Evolutionary conservation across 2,797 vertebrate species (phyloP).

Genomic region (Anomalospiza imberbis): DNA sequence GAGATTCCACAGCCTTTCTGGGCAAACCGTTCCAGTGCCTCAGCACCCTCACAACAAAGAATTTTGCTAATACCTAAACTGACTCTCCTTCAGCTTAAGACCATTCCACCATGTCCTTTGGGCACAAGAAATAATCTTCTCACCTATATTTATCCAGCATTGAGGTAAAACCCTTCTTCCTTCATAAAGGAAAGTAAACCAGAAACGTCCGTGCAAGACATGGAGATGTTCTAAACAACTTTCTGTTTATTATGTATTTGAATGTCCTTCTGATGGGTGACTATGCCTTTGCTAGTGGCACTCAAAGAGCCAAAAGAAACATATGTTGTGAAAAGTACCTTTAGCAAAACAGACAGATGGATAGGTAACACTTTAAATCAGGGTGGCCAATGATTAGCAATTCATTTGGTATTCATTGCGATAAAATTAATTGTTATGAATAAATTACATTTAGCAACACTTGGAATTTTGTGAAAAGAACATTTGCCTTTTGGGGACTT

Average conservation of each 20-base stretch:
- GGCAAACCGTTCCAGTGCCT: not conserved
- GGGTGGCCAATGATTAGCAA: constrained; percentile 41
- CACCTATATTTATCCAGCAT: not conserved
- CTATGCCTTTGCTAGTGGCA: not conserved
- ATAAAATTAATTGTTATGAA: constrained; percentile 55
- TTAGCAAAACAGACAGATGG: constrained; percentile 59
- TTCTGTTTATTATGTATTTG: not conserved
- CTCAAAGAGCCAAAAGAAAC: constrained; percentile 38
- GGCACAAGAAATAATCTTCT: not conserved
- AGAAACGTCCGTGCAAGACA: not conserved
- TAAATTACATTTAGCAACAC: constrained; percentile 36
- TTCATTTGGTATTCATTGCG: constrained; percentile 35
- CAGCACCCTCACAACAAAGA: not conserved
- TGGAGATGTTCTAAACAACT: not conserved
- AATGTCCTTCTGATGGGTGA: constrained; percentile 15
- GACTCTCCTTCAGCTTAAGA: not conserved
- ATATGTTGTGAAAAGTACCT: constrained; percentile 50
- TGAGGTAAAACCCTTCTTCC: not conserved
- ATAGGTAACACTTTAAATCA: constrained; percentile 52
- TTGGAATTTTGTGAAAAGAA: constrained; percentile 26
- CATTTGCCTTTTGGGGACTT: not conserved
- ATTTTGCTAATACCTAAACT: not conserved
- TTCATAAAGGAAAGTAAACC: not conserved
- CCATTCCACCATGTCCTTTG: not conserved
- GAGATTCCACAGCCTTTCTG: not conserved